phyloP scores from a whole-genome alignment of 2,113 vertebrate species.

The Eptesicus fuscus region DNA sequence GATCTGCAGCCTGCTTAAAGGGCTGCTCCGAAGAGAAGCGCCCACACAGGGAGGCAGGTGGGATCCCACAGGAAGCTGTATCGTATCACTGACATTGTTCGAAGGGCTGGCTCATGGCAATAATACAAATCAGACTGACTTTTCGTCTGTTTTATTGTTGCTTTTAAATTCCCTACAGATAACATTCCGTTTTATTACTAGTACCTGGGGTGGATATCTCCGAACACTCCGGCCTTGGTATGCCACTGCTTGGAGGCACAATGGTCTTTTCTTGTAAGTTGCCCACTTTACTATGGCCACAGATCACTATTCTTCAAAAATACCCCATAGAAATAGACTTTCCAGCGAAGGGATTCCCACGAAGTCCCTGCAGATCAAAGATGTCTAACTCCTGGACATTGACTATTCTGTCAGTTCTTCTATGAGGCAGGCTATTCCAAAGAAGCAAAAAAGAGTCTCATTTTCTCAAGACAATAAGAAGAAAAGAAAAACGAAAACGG shows the following conservation, averaged over 20 bases:
- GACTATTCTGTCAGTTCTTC: neutral
- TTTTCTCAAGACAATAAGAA: constrained; percentile 42
- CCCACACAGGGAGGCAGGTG: neutral
- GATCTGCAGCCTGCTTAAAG: neutral
- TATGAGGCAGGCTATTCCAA: neutral
- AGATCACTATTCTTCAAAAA: constrained; percentile 14
- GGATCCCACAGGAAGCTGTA: too few species aligned
- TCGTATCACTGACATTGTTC: neutral
- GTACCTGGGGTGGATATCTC: neutral
- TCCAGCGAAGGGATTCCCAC: neutral
- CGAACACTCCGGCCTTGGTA: neutral
- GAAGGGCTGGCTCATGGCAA: neutral
- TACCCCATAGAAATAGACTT: constrained; percentile 22
- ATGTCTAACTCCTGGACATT: constrained; percentile 6
- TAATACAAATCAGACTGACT: neutral
- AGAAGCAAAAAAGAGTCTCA: neutral
- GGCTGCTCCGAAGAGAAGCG: neutral
- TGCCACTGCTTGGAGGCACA: neutral
- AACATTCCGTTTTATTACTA: neutral
- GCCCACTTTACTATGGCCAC: neutral
- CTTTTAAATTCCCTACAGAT: constrained; percentile 36
- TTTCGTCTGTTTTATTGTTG: neutral
- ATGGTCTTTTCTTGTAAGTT: neutral
- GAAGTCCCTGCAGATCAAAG: neutral
- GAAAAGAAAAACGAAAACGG: neutral